Evolutionary conservation across 2,888 invertebrate species (phyloP).

Genomic region (Keiferia lycopersicella): DNA sequence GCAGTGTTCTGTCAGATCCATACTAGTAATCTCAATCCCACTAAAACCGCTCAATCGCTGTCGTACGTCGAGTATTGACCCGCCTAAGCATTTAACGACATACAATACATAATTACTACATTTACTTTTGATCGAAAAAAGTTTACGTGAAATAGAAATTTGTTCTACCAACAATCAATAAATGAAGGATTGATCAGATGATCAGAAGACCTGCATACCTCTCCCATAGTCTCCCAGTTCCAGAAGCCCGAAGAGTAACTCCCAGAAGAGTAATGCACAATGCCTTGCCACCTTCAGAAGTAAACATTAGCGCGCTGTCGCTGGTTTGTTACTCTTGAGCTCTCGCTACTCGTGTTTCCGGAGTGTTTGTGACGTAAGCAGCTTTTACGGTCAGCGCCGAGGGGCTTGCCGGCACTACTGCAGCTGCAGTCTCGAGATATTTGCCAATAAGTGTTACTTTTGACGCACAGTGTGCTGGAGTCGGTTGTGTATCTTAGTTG

Average conservation of each 20-base stretch:
- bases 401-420: neutral
- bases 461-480: neutral
- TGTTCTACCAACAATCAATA: too few species aligned
- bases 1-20: too few species aligned
- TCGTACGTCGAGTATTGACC: too few species aligned
- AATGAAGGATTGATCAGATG: neutral
- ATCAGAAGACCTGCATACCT: neutral
- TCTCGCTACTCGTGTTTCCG: slow-evolving; percentile 23
- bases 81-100: too few species aligned
- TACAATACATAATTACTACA: too few species aligned
- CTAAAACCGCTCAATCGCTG: too few species aligned
- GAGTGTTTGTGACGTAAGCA: slow-evolving; percentile 20
- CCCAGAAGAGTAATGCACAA: neutral
- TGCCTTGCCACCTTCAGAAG: slow-evolving; percentile 6
- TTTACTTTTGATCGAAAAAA: too few species aligned
- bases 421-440: slow-evolving; percentile 11
- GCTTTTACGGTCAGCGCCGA: slow-evolving; percentile 23
- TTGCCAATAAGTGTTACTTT: slow-evolving; percentile 16
- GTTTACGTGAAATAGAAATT: too few species aligned
- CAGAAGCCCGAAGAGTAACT: too few species aligned
- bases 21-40: too few species aligned
- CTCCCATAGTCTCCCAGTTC: too few species aligned
- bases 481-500: neutral
- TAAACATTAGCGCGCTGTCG: slow-evolving; percentile 38
- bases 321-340: slow-evolving; percentile 44